phyloP scores from a whole-genome alignment of 2,113 vertebrate genomes.

The Dipodomys spectabilis region DNA sequence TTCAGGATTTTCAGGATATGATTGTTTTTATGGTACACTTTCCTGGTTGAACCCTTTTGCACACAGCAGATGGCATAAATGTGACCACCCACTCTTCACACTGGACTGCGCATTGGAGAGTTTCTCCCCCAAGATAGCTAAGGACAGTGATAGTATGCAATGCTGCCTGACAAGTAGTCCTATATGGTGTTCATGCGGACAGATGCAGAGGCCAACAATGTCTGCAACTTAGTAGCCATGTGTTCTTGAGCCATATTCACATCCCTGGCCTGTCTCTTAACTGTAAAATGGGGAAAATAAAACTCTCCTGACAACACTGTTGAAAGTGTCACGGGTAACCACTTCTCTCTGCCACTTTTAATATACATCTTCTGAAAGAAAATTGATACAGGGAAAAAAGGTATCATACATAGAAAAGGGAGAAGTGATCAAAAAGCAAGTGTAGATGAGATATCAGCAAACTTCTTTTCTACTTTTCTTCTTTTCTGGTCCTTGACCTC shows the following conservation, averaged over 20 bases:
- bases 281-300: neutral
- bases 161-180: neutral
- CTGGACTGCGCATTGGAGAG: neutral
- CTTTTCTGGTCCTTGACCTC: too few species aligned
- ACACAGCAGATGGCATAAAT: neutral
- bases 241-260: neutral
- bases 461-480: neutral
- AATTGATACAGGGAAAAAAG: neutral
- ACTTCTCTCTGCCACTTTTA: slow-evolving; percentile 18
- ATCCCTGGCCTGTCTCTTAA: neutral
- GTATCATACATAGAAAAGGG: neutral
- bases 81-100: neutral
- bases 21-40: neutral
- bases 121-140: neutral
- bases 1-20: neutral
- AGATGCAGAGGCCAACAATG: neutral
- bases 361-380: slow-evolving; percentile 1
- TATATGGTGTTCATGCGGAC: neutral
- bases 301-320: neutral
- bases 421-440: neutral
- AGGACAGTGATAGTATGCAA: neutral
- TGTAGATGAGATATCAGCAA: accelerated
- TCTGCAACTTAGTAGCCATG: neutral
- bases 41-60: neutral
- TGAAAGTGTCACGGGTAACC: neutral